Conservation (phyloP, 2,797 vertebrate genomes). For the Graptemys geographica region DNA sequence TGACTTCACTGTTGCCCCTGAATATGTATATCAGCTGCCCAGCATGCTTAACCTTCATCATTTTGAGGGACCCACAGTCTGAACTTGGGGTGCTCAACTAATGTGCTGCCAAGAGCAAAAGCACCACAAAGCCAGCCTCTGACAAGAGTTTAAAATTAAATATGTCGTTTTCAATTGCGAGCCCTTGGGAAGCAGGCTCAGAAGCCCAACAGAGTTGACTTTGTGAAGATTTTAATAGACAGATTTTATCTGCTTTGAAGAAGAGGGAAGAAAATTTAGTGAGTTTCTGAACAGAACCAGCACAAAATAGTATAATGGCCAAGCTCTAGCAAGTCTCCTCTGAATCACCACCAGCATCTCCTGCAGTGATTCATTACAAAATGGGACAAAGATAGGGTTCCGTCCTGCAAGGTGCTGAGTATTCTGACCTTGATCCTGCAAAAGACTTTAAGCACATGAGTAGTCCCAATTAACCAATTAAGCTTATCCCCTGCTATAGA, state of each 20-base stretch:
- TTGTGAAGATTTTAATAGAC: background rate
- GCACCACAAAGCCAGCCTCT: background rate
- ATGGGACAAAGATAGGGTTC: background rate
- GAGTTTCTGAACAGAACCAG: background rate
- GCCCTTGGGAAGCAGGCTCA: background rate
- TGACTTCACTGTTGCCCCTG: background rate
- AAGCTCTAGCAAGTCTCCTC: background rate
- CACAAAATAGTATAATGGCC: background rate
- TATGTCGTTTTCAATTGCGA: background rate
- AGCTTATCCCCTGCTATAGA: background rate
- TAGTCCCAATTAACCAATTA: background rate
- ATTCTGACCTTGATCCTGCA: background rate
- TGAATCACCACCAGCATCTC: background rate
- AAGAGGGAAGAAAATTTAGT: background rate
- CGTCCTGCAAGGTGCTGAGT: background rate
- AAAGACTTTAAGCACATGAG: background rate
- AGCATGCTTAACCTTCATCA: rapidly evolving
- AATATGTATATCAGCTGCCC: background rate
- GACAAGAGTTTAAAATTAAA: background rate
- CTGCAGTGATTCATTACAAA: background rate
- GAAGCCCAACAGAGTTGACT: background rate
- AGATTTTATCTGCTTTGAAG: background rate
- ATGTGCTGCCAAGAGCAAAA: background rate
- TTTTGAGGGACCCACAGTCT: background rate
- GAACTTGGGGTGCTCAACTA: background rate